A percentile compares a stretch with the other conserved stretches of the same genome.
These are phyloP conservation scores for Mesochorus sp. DNA, from an alignment of 2,888 invertebrate species.

Conservation along the genomic window DNA sequence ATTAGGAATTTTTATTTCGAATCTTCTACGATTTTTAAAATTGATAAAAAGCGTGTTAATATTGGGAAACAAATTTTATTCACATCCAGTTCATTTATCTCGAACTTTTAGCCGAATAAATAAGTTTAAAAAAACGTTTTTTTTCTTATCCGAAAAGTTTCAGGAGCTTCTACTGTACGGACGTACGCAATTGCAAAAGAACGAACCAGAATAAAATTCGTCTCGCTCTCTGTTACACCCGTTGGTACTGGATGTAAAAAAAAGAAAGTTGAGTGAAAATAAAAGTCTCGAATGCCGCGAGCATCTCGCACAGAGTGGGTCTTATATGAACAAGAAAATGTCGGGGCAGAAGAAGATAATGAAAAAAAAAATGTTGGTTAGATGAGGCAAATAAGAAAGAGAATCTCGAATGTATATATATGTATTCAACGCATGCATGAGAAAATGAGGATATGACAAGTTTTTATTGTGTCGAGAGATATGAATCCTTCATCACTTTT, in stretches of 20 bases:
- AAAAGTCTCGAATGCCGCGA: background rate
- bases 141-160: background rate
- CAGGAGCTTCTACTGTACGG: background rate
- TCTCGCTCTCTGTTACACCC: background rate
- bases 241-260: background rate
- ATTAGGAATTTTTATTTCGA: too few relatives aligned
- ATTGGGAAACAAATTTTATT: too few relatives aligned
- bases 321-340: background rate
- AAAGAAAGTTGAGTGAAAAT: background rate
- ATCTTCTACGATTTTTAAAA: too few relatives aligned
- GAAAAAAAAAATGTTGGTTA: slow-evolving; percentile 22
- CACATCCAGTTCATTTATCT: background rate
- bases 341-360: too few relatives aligned
- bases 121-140: too few relatives aligned
- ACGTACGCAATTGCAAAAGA: background rate
- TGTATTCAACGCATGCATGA: too few relatives aligned
- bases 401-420: too few relatives aligned
- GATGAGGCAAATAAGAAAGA: background rate
- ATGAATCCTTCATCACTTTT: too few relatives aligned
- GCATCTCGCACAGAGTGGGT: background rate
- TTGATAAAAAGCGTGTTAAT: too few relatives aligned
- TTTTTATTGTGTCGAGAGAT: too few relatives aligned
- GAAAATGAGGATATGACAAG: too few relatives aligned
- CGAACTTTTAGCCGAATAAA: too few relatives aligned
- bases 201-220: background rate